These are phyloP conservation scores for Fulmarus glacialis DNA, from an alignment of 2,113 vertebrate species.

Conservation along the genomic window DNA sequence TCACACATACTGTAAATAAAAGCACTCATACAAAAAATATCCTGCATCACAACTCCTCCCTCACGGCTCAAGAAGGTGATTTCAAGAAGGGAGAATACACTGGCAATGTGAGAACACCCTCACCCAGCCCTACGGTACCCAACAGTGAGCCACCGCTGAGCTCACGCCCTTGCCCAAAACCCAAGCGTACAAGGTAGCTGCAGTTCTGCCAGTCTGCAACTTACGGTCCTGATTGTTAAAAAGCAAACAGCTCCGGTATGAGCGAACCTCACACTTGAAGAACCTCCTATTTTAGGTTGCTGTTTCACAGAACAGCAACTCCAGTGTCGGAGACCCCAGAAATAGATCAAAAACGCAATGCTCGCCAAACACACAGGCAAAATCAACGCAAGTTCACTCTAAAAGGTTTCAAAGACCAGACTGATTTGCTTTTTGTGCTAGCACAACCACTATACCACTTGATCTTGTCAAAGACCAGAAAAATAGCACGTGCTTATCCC, in stretches of 20 bases:
- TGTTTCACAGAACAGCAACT: not conserved
- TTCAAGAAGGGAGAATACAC: not conserved
- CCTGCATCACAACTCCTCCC: not conserved
- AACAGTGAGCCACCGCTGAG: not conserved
- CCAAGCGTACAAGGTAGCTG: not conserved
- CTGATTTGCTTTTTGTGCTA: not conserved
- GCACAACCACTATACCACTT: not conserved
- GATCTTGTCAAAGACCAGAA: not conserved
- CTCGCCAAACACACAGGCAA: not conserved
- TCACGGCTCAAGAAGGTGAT: not conserved
- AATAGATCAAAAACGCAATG: not conserved
- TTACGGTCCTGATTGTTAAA: not conserved
- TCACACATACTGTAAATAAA: not conserved
- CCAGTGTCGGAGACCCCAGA: rapidly evolving
- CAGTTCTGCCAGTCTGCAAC: not conserved
- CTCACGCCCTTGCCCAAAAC: not conserved
- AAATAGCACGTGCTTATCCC: not conserved
- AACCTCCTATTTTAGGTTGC: not conserved
- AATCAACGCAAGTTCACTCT: not conserved
- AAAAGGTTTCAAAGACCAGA: not conserved
- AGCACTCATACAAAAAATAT: not conserved
- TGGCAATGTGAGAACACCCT: not conserved
- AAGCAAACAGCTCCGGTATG: not conserved
- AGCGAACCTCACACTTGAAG: not conserved
- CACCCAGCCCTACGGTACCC: not conserved